A percentile compares a stretch with the other conserved stretches of the same genome.
phyloP scores from a whole-genome alignment of 2,797 vertebrate species.

The Halcyon smyrnensis region DNA sequence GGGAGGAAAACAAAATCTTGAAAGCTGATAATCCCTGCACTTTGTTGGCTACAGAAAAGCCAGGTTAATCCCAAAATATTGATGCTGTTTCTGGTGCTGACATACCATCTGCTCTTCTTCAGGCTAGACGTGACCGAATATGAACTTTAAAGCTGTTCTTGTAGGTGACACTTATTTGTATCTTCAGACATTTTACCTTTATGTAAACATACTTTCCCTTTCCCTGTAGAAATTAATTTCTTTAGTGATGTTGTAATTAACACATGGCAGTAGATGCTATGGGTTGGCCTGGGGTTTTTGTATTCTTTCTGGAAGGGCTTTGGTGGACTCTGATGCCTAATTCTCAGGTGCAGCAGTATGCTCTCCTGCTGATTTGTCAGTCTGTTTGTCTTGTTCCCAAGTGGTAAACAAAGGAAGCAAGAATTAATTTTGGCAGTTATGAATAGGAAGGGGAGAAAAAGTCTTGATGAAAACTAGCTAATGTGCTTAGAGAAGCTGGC shows the following conservation, averaged over 20 bases:
- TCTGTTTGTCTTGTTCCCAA: not conserved
- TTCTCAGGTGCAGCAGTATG: not conserved
- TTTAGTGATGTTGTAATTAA: slow-evolving; percentile 21
- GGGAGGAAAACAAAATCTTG: slow-evolving; percentile 23
- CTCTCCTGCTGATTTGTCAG: not conserved
- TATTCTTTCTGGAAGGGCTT: not conserved
- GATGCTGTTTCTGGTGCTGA: slow-evolving; percentile 24
- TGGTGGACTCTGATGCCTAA: not conserved
- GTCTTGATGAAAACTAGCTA: not conserved
- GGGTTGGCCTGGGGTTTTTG: not conserved
- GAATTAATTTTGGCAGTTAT: not conserved
- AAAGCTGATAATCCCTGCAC: slow-evolving; percentile 61
- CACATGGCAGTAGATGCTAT: not conserved
- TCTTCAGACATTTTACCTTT: slow-evolving; percentile 30
- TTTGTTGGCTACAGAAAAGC: slow-evolving; percentile 20
- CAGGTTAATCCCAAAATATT: slow-evolving; percentile 56
- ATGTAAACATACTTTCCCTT: not conserved
- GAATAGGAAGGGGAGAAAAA: not conserved
- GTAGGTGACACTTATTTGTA: slow-evolving; percentile 25
- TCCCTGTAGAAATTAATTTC: not conserved
- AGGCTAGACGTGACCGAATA: not conserved
- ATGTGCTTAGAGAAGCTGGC: not conserved
- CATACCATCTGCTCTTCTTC: slow-evolving; percentile 53
- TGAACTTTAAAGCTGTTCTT: slow-evolving; percentile 61
- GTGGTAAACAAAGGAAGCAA: not conserved